Percentiles rank a stretch among this genome's conserved stretches.
Evolutionary conservation across 2,888 invertebrate genomes (phyloP).

Genomic region (Coelopa pilipes): DNA sequence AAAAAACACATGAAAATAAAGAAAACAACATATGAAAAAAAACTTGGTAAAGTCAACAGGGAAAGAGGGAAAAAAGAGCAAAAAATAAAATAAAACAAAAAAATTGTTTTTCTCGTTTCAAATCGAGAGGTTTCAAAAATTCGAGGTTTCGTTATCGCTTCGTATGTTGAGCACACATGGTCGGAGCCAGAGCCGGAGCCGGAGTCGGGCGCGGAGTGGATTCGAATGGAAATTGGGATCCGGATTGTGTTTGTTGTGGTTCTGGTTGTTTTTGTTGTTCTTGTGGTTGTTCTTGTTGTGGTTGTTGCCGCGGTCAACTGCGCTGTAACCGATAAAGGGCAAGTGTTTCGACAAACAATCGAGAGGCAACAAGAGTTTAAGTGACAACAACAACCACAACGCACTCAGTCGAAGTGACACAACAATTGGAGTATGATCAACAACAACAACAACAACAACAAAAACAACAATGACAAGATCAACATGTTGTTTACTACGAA

Average conservation of each 20-base stretch:
- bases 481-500: neutral
- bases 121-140: neutral
- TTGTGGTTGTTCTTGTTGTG: too few species aligned
- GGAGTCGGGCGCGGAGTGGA: too few species aligned
- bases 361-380: neutral
- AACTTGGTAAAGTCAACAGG: constrained; percentile 8
- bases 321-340: too few species aligned
- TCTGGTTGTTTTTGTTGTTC: too few species aligned
- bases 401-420: too few species aligned
- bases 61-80: neutral
- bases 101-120: constrained; percentile 31
- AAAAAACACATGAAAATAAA: too few species aligned
- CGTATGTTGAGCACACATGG: constrained; percentile 30
- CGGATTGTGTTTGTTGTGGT: neutral
- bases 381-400: neutral
- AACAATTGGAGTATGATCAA: too few species aligned
- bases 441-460: too few species aligned
- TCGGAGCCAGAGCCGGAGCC: neutral
- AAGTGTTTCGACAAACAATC: constrained; percentile 25
- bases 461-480: neutral
- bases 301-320: too few species aligned
- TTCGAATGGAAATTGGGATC: neutral
- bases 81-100: too few species aligned
- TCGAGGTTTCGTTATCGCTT: constrained; percentile 36
- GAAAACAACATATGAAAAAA: too few species aligned